phyloP scores from a whole-genome alignment of 1,140 invertebrate species.

The Chlorops oryzae region DNA sequence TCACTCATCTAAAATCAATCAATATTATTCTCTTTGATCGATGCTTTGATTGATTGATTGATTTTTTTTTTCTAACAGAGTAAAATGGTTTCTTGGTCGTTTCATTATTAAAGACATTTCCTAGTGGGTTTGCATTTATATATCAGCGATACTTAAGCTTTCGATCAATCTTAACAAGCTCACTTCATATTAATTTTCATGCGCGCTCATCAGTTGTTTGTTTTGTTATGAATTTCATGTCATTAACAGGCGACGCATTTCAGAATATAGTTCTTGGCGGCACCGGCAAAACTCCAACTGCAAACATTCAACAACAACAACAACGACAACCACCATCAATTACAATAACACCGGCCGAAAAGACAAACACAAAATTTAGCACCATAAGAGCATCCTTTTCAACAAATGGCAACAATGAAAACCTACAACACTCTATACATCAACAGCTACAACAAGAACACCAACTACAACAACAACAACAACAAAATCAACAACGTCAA shows the following conservation, averaged over 20 bases:
- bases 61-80: too few relatives aligned
- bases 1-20: too few relatives aligned
- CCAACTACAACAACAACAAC: background rate
- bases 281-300: background rate
- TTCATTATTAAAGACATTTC: too few relatives aligned
- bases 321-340: slow-evolving; percentile 1
- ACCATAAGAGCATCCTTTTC: slow-evolving; percentile 8
- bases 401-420: slow-evolving; percentile 7
- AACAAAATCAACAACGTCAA: background rate
- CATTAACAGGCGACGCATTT: slow-evolving; percentile 48
- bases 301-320: slow-evolving; percentile 12
- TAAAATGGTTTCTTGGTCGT: too few relatives aligned
- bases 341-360: slow-evolving; percentile 2
- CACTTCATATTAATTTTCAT: too few relatives aligned
- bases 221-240: slow-evolving; percentile 17
- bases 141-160: too few relatives aligned
- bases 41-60: too few relatives aligned
- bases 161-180: too few relatives aligned
- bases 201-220: slow-evolving; percentile 13
- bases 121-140: too few relatives aligned
- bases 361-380: background rate
- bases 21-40: too few relatives aligned
- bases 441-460: background rate
- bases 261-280: slow-evolving; percentile 34
- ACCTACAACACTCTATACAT: too few relatives aligned